Evolutionary conservation across 2,888 invertebrate species (phyloP), one percentile per base, ranked within the genome.

Genomic region (Acrocyrtus sp.): DNA sequence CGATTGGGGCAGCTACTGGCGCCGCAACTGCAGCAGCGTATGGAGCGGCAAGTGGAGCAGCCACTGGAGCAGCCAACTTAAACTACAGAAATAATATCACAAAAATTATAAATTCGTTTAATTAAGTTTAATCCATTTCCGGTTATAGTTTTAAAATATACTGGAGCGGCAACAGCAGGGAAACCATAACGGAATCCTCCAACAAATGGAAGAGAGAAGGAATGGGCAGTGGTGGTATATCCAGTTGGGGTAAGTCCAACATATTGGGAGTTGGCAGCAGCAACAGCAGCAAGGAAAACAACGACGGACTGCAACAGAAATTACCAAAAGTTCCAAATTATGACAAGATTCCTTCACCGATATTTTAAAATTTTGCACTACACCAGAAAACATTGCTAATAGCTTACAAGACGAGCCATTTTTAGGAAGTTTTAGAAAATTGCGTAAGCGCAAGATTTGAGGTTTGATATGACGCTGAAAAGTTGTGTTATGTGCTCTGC

Each of bases 321-420:
- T 10, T 45, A n/a, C 17, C 8, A 45, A n/a, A 12, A 39, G 12
- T 39, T 39, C 6, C 12, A 39, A 6, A 12, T n/a, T n/a, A n/a
- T 6, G 12, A n/a, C 5, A 12, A 19, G 10, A 45, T n/a, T 45
- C 4, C 8, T n/a, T n/a, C 5, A 45, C 6, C 12, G 17, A n/a
- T n/a, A 45, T n/a, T 45, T 45, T n/a, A 12, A 12, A 12, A 39
- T 6, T n/a, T n/a, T n/a, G 15, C 12, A 45, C 17, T 10, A n/a
- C n/a, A n/a, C 5, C 3, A 47, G 26, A 27, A 45, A n/a, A n/a
- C n/a, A n/a, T n/a, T n/a, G n/a, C n/a, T n/a, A n/a, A n/a, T n/a
- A n/a, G 34, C 50, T 61, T 61, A 61, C 60, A 12, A 61, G 12
- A 12, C 60, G 60, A 19, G 60, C 43, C 60, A 61, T 61, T 29